These are phyloP conservation scores for Typhlichthys eigenmanni DNA, from an alignment of 2,797 vertebrate genomes.

Conservation along the genomic window DNA sequence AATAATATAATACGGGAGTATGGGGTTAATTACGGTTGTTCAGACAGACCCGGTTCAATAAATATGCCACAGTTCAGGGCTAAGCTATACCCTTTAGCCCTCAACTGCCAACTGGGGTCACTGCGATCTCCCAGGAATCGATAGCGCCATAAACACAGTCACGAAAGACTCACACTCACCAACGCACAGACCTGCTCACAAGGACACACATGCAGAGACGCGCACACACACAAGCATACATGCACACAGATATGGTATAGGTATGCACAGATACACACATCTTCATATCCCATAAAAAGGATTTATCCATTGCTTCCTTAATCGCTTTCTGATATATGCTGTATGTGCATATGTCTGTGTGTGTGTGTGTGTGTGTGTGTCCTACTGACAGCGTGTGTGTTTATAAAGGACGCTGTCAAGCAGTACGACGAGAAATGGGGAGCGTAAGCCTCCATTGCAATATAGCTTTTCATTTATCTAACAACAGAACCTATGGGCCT, in stretches of 20 bases:
- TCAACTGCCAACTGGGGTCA: neutral
- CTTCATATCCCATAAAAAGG: neutral
- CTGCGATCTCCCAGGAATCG: constrained; percentile 1
- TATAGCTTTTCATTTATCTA: constrained; percentile 49
- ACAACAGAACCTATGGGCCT: constrained; percentile 7
- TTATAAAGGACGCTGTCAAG: constrained; percentile 55
- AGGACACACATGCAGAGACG: constrained; percentile 6
- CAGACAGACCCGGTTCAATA: constrained; percentile 1
- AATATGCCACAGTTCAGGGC: constrained; percentile 1
- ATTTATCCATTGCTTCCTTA: constrained; percentile 31
- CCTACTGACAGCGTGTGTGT: constrained; percentile 30
- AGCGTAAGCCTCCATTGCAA: constrained; percentile 43
- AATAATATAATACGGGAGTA: too few relatives aligned
- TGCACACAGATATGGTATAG: neutral
- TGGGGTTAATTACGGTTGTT: too few relatives aligned
- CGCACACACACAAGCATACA: constrained; percentile 20
- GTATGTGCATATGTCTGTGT: constrained; percentile 7
- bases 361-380: neutral
- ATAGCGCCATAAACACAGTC: constrained; percentile 5
- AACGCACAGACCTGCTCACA: neutral
- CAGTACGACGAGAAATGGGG: constrained; percentile 8
- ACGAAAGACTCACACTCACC: constrained; percentile 26
- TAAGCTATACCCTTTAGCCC: constrained; percentile 19
- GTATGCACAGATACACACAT: too few relatives aligned
- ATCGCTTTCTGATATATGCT: constrained; percentile 2